phyloP scores from a whole-genome alignment of 2,113 vertebrate species.

The Telmatochromis sp. region DNA sequence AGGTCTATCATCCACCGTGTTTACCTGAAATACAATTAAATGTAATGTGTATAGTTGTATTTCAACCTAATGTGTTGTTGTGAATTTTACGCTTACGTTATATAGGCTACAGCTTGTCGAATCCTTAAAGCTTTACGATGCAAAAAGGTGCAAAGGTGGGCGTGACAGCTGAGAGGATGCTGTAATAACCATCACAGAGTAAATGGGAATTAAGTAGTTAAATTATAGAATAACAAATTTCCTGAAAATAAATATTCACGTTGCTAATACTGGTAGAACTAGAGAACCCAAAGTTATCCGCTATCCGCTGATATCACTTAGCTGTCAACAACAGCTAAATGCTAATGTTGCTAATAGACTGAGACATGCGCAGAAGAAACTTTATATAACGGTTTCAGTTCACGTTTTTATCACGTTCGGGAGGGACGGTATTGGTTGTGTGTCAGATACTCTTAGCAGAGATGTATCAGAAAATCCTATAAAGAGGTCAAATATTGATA shows the following conservation, averaged over 20 bases:
- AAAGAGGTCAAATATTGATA: not conserved
- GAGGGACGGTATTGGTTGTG: not conserved
- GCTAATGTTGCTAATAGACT: not conserved
- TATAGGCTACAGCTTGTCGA: not conserved
- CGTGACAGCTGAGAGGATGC: not conserved
- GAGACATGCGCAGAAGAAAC: not conserved
- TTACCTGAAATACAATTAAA: not conserved
- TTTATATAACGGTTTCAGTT: slow-evolving; percentile 19
- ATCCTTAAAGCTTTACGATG: not conserved
- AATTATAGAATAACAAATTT: not conserved
- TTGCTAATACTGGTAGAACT: not conserved
- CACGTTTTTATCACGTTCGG: slow-evolving; percentile 15
- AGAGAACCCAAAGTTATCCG: not conserved
- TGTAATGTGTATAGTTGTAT: not conserved
- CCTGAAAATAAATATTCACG: not conserved
- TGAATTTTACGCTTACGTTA: not conserved
- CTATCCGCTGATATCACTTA: not conserved
- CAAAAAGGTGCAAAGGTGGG: not conserved
- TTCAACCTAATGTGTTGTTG: not conserved
- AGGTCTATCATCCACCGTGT: not conserved
- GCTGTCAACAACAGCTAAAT: not conserved
- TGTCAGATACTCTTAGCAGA: not conserved
- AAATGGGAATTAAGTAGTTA: not conserved
- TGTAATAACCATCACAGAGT: not conserved
- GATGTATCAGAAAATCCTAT: not conserved